Percentiles rank a stretch among this genome's conserved stretches.
Conservation (phyloP, 2,888 invertebrate genomes). For the Entomobrya proxima region DNA sequence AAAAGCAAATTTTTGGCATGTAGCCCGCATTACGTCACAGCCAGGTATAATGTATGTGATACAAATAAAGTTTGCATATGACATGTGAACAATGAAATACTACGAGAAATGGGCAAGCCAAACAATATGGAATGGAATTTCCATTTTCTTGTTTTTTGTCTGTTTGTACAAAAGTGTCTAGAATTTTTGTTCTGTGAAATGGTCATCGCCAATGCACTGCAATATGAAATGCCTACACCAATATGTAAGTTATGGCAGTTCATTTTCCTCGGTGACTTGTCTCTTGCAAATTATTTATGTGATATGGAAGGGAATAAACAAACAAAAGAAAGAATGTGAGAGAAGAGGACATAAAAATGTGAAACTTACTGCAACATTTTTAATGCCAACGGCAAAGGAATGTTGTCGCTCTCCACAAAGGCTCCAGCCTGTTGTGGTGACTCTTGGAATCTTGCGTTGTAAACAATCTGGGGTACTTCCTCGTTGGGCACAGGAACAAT, state of each 20-base stretch:
- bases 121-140: background rate
- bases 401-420: constrained; percentile 26
- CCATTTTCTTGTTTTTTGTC: background rate
- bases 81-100: constrained; percentile 18
- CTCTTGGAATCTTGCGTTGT: constrained; percentile 14
- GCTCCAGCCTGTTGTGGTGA: constrained; percentile 16
- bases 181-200: no score
- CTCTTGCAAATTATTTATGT: background rate
- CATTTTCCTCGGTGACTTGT: background rate
- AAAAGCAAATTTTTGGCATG: constrained; percentile 26
- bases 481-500: background rate
- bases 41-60: background rate
- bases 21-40: constrained; percentile 24
- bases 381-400: constrained; percentile 53
- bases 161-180: background rate
- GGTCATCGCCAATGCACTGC: no score
- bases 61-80: constrained; percentile 22
- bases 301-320: background rate
- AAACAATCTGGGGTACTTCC: background rate
- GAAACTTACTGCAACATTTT: constrained; percentile 54
- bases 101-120: background rate
- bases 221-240: no score
- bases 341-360: background rate
- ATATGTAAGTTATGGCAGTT: background rate
- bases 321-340: background rate